These are phyloP conservation scores for Florisuga fusca DNA, from an alignment of 2,797 vertebrate genomes.

Conservation along the genomic window DNA sequence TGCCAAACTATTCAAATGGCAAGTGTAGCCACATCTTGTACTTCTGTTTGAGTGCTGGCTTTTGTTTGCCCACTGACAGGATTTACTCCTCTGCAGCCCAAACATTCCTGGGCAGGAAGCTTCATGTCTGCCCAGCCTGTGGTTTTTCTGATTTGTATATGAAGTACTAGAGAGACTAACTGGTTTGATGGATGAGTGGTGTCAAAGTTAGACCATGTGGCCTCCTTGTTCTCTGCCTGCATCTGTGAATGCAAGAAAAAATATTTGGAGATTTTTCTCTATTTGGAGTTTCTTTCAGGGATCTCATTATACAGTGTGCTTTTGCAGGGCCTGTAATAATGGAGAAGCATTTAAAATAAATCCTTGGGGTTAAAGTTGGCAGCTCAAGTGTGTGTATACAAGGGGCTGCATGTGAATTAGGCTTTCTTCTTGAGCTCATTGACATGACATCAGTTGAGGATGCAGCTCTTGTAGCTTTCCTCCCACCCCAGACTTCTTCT, in stretches of 20 bases:
- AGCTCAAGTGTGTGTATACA: not conserved
- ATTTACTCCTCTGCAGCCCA: slow-evolving; percentile 11
- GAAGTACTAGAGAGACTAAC: not conserved
- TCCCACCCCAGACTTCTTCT: not conserved
- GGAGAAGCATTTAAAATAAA: slow-evolving; percentile 17
- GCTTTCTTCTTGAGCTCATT: not conserved
- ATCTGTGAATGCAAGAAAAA: not conserved
- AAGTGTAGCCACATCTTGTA: not conserved
- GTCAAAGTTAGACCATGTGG: not conserved
- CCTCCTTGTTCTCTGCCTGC: not conserved
- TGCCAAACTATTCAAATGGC: not conserved
- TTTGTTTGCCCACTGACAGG: not conserved
- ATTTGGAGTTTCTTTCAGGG: slow-evolving; percentile 8
- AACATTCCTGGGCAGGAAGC: slow-evolving; percentile 28
- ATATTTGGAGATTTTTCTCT: not conserved
- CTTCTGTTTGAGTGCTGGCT: not conserved
- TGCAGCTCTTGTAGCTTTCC: not conserved
- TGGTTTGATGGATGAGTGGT: slow-evolving; percentile 25
- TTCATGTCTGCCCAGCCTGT: slow-evolving; percentile 20
- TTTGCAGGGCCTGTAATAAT: not conserved
- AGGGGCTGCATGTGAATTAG: not conserved
- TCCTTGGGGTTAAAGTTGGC: not conserved
- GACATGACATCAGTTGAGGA: not conserved
- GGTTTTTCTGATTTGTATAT: slow-evolving; percentile 44
- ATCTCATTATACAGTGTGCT: not conserved